phyloP scores from a whole-genome alignment of 2,113 vertebrate genomes.

The Paracanthobrama guichenoti region DNA sequence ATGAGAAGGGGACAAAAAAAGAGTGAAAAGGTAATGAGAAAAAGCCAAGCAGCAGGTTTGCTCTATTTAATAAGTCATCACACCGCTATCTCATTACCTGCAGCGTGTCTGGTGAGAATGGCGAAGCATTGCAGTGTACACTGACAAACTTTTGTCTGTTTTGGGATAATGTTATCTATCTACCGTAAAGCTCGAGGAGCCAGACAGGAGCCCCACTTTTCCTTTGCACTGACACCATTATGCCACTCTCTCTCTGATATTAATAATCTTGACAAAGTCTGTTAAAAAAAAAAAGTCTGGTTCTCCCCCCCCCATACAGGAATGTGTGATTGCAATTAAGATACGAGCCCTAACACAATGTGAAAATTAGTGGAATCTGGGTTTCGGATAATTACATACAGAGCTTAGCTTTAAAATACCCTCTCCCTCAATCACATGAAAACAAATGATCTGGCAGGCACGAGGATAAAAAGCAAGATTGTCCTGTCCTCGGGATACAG shows the following conservation, averaged over 20 bases:
- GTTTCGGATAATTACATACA: conserved; percentile 65
- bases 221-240: conserved; percentile 64
- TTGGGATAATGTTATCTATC: conserved; percentile 58
- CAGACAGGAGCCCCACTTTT: conserved; percentile 53
- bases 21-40: conserved; percentile 72
- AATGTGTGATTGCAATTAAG: conserved; percentile 76
- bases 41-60: conserved; percentile 71
- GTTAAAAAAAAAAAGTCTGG: conserved; percentile 59
- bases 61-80: conserved; percentile 76
- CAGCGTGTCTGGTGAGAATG: conserved; percentile 63
- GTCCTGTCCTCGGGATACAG: conserved; percentile 58
- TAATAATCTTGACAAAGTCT: conserved; percentile 68
- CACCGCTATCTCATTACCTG: conserved; percentile 70
- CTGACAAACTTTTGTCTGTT: conserved; percentile 61
- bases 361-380: conserved; percentile 58
- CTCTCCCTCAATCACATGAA: conserved; percentile 52
- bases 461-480: conserved; percentile 61
- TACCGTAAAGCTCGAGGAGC: conserved; percentile 51
- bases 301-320: conserved; percentile 49
- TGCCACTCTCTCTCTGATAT: conserved; percentile 69
- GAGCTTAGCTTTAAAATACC: conserved; percentile 59
- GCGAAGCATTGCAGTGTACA: conserved; percentile 60
- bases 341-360: conserved; percentile 63
- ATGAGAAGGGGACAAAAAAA: conserved; percentile 23
- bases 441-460: conserved; percentile 54